Conservation (phyloP, 2,113 vertebrate species). For the Mesembrinibis cayennensis region DNA sequence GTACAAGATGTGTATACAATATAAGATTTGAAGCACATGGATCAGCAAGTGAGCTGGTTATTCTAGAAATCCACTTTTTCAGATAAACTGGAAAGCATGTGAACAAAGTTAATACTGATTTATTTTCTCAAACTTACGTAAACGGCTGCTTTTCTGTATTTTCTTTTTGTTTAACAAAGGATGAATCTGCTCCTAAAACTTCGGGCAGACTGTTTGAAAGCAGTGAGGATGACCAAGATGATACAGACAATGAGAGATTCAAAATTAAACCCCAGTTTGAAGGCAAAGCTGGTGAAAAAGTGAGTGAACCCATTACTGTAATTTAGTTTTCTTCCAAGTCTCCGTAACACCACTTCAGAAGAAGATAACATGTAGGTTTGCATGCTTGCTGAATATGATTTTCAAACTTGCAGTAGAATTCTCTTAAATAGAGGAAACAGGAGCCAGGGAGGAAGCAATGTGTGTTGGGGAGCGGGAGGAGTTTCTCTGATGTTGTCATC, state of each 20-base stretch:
- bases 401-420: neutral
- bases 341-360: rapidly evolving
- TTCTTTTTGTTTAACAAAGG: neutral
- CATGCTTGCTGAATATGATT: neutral
- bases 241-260: conserved; percentile 75
- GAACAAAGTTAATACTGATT: neutral
- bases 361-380: neutral
- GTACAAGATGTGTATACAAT: neutral
- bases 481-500: neutral
- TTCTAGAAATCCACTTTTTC: neutral
- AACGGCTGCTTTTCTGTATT: neutral
- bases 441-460: neutral
- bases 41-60: neutral
- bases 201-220: conserved; percentile 81
- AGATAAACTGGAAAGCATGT: neutral
- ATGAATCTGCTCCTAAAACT: conserved; percentile 17
- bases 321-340: neutral
- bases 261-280: conserved; percentile 92
- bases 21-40: rapidly evolving
- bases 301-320: conserved; percentile 58
- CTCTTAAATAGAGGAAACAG: neutral
- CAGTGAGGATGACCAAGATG: conserved; percentile 82
- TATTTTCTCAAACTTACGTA: neutral
- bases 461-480: neutral
- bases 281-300: conserved; percentile 91